Conservation (phyloP, 2,888 invertebrate species). For the Stenotaenia linearis region DNA sequence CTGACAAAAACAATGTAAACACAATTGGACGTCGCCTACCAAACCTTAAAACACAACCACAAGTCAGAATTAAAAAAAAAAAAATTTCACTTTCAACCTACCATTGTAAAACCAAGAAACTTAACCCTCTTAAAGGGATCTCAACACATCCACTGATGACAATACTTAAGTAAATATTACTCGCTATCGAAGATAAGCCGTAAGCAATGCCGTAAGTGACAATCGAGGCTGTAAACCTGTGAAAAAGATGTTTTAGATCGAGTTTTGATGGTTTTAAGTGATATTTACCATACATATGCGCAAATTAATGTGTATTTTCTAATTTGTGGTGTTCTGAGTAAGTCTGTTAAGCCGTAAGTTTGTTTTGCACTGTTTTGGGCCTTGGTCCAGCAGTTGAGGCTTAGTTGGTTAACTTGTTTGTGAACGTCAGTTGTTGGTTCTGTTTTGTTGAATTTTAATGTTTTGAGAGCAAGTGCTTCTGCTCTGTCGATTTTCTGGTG, state of each 20-base stretch:
- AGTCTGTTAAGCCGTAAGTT: conserved; percentile 18
- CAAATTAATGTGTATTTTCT: conserved; percentile 30
- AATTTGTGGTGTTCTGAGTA: conserved; percentile 29
- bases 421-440: neutral
- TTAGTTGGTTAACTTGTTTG: conserved; percentile 18
- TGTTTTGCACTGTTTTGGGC: conserved; percentile 5
- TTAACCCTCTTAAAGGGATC: conserved; percentile 45
- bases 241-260: neutral
- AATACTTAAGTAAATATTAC: conserved; percentile 52
- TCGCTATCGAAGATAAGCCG: conserved; percentile 48
- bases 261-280: neutral
- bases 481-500: conserved; percentile 32
- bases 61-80: neutral
- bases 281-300: conserved; percentile 31
- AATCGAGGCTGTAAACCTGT: conserved; percentile 50
- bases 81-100: neutral
- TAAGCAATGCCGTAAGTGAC: conserved; percentile 50
- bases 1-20: conserved; percentile 30
- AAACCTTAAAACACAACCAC: conserved; percentile 30
- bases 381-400: neutral
- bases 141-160: conserved; percentile 52
- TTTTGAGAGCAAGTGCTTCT: neutral
- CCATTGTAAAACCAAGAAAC: conserved; percentile 32
- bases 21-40: conserved; percentile 32
- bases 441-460: conserved; percentile 22